phyloP scores from a whole-genome alignment of 2,113 vertebrate genomes.

The Synchiropus splendidus region DNA sequence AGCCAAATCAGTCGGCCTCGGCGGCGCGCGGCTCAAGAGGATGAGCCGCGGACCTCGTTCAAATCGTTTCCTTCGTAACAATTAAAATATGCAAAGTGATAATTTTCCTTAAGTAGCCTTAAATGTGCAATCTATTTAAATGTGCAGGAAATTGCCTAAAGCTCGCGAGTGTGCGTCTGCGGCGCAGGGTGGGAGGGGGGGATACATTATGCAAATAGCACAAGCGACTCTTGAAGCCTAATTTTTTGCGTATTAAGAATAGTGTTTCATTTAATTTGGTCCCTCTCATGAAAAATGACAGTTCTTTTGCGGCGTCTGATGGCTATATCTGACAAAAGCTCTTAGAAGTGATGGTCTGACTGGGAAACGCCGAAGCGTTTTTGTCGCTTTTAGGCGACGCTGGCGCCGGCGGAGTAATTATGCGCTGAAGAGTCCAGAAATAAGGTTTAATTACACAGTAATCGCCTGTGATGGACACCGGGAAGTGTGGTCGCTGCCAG shows the following conservation, averaged over 20 bases:
- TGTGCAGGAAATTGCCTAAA: slow-evolving; percentile 99
- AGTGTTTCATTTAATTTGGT: slow-evolving; percentile 99
- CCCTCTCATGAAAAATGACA: slow-evolving; percentile 99
- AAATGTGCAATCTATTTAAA: slow-evolving; percentile 99
- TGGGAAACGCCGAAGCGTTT: slow-evolving; percentile 97
- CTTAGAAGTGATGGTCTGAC: slow-evolving; percentile 87
- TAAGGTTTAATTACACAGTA: slow-evolving; percentile 99
- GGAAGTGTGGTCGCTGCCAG: slow-evolving; percentile 99
- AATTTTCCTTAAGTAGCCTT: slow-evolving; percentile 99
- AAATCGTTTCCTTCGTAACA: slow-evolving; percentile 99
- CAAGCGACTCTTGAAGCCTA: slow-evolving; percentile 99
- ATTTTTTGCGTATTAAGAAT: slow-evolving; percentile 99
- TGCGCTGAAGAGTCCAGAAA: slow-evolving; percentile 99
- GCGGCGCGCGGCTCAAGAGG: slow-evolving; percentile 87
- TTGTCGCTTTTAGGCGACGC: slow-evolving; percentile 99
- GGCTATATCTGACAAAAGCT: slow-evolving; percentile 99
- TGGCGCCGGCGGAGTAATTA: slow-evolving; percentile 99
- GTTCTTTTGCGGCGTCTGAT: slow-evolving; percentile 99
- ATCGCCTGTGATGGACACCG: slow-evolving; percentile 99
- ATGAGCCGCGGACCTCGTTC: slow-evolving; percentile 96
- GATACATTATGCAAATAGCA: slow-evolving; percentile 99
- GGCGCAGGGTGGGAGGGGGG: slow-evolving; percentile 17
- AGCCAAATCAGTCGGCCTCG: slow-evolving; percentile 83
- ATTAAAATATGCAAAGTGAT: slow-evolving; percentile 99
- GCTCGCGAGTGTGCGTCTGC: slow-evolving; percentile 77